Evolutionary conservation across 2,888 invertebrate species (phyloP).

Genomic region (Nomada goodeniana): DNA sequence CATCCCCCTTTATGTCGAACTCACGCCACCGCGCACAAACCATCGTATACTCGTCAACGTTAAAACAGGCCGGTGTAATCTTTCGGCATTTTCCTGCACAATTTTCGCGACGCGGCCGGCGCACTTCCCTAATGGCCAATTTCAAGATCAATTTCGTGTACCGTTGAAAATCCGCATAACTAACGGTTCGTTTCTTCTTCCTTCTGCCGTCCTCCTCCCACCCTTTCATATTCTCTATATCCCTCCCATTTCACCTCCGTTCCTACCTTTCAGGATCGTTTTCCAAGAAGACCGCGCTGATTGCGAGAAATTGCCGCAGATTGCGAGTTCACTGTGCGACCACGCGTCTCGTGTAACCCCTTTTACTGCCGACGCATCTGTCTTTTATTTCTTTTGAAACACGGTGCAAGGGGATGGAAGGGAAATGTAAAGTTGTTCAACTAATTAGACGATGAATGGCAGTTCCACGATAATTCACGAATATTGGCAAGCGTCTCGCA

Average conservation of each 20-base stretch:
- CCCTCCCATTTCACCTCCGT: slow-evolving; percentile 1
- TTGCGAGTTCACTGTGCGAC: slow-evolving; percentile 14
- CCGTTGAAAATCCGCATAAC: slow-evolving; percentile 68
- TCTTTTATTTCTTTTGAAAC: slow-evolving; percentile 2
- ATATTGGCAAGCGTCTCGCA: slow-evolving; percentile 1
- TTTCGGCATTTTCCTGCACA: slow-evolving; percentile 30
- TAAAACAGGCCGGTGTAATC: not conserved
- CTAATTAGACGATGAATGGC: slow-evolving; percentile 19
- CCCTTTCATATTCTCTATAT: not conserved
- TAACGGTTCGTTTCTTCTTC: slow-evolving; percentile 62
- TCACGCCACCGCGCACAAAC: not conserved
- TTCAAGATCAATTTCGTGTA: slow-evolving; percentile 78
- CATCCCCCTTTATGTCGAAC: not conserved
- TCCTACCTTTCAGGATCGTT: slow-evolving; percentile 12
- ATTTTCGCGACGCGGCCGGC: slow-evolving; percentile 62
- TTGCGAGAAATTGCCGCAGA: slow-evolving; percentile 38
- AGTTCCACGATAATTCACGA: slow-evolving; percentile 25
- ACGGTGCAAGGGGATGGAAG: not conserved
- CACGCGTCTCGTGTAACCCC: not conserved
- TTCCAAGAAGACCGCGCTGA: slow-evolving; percentile 3
- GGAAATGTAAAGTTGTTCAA: slow-evolving; percentile 21
- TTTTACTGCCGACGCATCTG: not conserved
- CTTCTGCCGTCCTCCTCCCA: not conserved
- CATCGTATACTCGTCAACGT: not conserved
- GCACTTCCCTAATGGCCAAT: slow-evolving; percentile 74